Base-by-base conservation (phyloP, 1,140 invertebrate species). In the Rhyzopertha dominica region DNA sequence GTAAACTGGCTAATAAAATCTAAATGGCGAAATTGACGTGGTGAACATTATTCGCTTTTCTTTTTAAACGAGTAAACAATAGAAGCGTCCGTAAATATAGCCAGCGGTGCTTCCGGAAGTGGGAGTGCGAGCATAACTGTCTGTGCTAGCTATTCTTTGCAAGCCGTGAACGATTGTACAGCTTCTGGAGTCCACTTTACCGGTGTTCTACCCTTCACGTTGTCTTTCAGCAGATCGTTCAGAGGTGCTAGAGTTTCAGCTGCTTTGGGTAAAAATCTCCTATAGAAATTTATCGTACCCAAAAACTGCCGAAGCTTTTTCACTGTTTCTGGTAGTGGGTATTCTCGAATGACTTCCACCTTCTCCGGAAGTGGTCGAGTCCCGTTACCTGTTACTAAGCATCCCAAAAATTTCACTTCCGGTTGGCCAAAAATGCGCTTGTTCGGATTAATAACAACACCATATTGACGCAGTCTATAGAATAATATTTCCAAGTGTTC, bases 201-300 rank as follows among this genome's bases (percentile, higher is more conserved):
- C n/a, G n/a, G n/a, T n/a, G n/a, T n/a, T n/a, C n/a, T n/a, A n/a
- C n/a, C n/a, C n/a, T n/a, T n/a, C n/a, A n/a, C n/a, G n/a, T n/a
- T n/a, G 2, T 42, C 41, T 13, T 29, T 25, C 1, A 60, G 37
- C 4, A 46, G 32, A 5, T 43, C 46, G 26, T 54, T 39, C 1
- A 62, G 35, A 4, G 48, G 54, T 2, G 46, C 39, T 46, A 61
- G 64, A 0, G 49, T 19, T 14, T 47, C 35, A 1, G 64, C 58
- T 0, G 54, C 54, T 3, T 55, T 41, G 10, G 52, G 55, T n/a
- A 67, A 18, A 37, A 52, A 61, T 5, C 47, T 18, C 14, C 60
- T 25, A 35, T 67, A 67, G 49, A 63, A 70, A 45, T 66, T 64
- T 4, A 64, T 9, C 49, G 62, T 56, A 1, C 58, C 64, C 0